Evolutionary conservation across 1,140 invertebrate genomes (phyloP), one percentile per base, ranked within the genome.

Genomic region (Metaphire vulgaris): DNA sequence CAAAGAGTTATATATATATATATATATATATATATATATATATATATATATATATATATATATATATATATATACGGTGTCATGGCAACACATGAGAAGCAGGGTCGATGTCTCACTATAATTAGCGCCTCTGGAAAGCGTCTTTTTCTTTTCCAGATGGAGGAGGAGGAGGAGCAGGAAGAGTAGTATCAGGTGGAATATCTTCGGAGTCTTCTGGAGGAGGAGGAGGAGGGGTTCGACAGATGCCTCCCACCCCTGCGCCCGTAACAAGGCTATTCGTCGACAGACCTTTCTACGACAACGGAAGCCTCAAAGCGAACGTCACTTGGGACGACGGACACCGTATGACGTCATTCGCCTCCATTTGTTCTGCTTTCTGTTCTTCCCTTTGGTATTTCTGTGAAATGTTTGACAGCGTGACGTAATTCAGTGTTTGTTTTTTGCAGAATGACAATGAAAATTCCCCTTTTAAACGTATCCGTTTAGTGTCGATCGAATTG

Each of bases 291-390:
- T 78, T 69, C 41, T 78, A 69, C 74, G 64, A 78, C n/a, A 74
- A 75, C 33, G 77, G 77, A n/a, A 66, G 75, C 65, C 73, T 78
- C 73, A 78, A 75, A 34, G 74, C 77, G 14, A 78, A 78, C 73
- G 74, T 78, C 15, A 41, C 77, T n/a, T 78, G 77, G 77, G 14
- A n/a, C 2, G 29, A 67, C 33, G n/a, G n/a, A 28, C 33, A 66
- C 29, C 56, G 74, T 74, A n/a, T n/a, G n/a, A n/a, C n/a, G n/a
- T n/a, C n/a, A n/a, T n/a, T n/a, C n/a, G n/a, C n/a, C n/a, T 65
- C n/a, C n/a, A n/a, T n/a, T n/a, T n/a, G n/a, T n/a, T n/a, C n/a
- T n/a, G n/a, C n/a, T n/a, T n/a, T n/a, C n/a, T n/a, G n/a, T n/a
- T n/a, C n/a, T n/a, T n/a, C n/a, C n/a, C n/a, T n/a, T n/a, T n/a